Conservation (phyloP, 2,113 vertebrate genomes). For the Xiphias gladius region DNA sequence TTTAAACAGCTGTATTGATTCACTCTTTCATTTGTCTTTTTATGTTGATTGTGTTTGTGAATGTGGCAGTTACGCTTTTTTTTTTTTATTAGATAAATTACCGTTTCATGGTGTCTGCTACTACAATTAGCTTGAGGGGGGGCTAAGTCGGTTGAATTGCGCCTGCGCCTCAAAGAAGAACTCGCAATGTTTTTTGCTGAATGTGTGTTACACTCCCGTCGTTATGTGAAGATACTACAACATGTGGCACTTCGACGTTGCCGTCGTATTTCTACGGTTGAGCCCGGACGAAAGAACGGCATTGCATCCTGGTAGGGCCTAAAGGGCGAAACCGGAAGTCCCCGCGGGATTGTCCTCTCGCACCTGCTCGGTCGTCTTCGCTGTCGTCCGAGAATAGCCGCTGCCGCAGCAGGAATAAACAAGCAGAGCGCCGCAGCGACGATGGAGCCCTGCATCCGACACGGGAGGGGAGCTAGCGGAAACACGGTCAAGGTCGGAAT, state of each 20-base stretch:
- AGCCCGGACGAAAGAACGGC: fast-evolving
- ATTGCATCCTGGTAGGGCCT: fast-evolving
- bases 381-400: slow-evolving; percentile 86
- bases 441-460: slow-evolving; percentile 84
- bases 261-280: fast-evolving
- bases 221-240: fast-evolving
- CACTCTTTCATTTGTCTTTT: background rate
- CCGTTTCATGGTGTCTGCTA: no score
- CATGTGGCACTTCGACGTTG: fast-evolving
- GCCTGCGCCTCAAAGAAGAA: background rate
- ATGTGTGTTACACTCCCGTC: fast-evolving
- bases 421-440: slow-evolving; percentile 83
- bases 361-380: slow-evolving; percentile 29
- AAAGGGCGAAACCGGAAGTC: slow-evolving; percentile 63
- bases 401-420: slow-evolving; percentile 87
- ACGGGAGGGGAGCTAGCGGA: slow-evolving; percentile 75
- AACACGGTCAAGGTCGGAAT: slow-evolving; percentile 90
- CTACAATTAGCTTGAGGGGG: no score
- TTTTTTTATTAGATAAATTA: background rate
- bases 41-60: background rate
- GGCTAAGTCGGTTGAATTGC: background rate
- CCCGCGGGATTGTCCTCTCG: slow-evolving; percentile 5
- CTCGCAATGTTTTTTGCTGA: background rate
- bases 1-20: background rate
- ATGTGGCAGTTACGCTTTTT: background rate